Percentiles rank a stretch among this genome's conserved stretches.
Conservation (phyloP, 92 coral and sea anemone species). For the Pocillopora meandrina region DNA sequence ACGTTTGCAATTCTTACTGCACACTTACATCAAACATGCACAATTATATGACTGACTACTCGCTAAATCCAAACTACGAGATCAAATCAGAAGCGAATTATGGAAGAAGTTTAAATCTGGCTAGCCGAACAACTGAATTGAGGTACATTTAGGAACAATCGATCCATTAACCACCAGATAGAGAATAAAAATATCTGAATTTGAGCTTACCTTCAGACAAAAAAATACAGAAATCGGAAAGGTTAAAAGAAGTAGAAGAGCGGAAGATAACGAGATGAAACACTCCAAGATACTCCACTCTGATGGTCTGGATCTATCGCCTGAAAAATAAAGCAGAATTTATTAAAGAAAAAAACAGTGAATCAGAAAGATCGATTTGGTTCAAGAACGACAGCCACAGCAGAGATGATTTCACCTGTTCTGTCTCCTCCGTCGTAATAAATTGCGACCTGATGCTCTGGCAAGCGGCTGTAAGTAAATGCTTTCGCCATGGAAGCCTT, state of each 20-base stretch:
- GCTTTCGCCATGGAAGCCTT: conserved; percentile 53
- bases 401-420: conserved; percentile 39
- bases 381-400: no score
- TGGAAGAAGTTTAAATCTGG: no score
- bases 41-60: no score
- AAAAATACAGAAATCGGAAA: conserved; percentile 90
- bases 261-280: conserved; percentile 58
- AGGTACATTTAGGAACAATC: no score
- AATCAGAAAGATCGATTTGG: no score
- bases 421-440: conserved; percentile 73
- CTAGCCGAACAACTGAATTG: no score
- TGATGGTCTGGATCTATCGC: conserved; percentile 41
- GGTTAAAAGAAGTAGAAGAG: conserved; percentile 61
- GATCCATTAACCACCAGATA: no score
- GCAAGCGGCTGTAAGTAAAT: conserved; percentile 83
- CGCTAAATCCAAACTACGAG: no score
- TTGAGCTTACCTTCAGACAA: conserved; percentile 84
- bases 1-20: no score
- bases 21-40: no score
- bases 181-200: no score
- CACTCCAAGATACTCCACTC: conserved; percentile 16
- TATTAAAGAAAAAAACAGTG: neutral
- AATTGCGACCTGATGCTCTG: conserved; percentile 86
- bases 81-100: no score
- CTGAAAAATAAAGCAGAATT: conserved; percentile 44